Evolutionary conservation across 2,888 invertebrate species (phyloP).

Genomic region (Eupithecia subumbrata): DNA sequence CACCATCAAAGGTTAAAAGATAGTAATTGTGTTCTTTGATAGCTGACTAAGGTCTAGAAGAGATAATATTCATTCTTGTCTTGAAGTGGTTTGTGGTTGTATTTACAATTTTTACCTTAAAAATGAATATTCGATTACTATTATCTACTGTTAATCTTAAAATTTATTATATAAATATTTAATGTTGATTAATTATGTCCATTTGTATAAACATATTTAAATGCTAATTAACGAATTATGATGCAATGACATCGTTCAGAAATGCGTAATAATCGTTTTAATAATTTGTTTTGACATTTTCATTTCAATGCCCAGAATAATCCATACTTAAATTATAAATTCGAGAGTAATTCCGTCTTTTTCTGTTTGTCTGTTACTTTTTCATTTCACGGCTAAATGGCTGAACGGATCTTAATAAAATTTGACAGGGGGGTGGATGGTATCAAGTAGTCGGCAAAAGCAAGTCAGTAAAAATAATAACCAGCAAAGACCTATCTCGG

Average conservation of each 20-base stretch:
- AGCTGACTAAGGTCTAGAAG: too few species aligned
- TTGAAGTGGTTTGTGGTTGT: too few species aligned
- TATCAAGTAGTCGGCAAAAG: too few species aligned
- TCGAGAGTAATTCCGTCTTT: too few species aligned
- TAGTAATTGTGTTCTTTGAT: too few species aligned
- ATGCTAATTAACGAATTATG: slow-evolving; percentile 12
- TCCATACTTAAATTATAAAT: background rate
- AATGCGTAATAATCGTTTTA: background rate
- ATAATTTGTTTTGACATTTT: background rate
- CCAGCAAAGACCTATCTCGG: background rate
- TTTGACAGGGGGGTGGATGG: too few species aligned
- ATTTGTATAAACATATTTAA: slow-evolving; percentile 10
- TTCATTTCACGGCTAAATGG: too few species aligned
- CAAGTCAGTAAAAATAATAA: background rate
- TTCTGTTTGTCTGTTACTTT: too few species aligned
- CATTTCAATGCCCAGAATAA: background rate
- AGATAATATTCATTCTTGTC: too few species aligned
- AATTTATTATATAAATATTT: background rate
- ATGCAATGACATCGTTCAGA: background rate
- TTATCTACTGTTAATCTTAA: background rate
- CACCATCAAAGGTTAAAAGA: background rate
- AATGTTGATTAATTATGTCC: slow-evolving; percentile 2
- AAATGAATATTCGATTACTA: background rate
- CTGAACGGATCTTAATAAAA: too few species aligned
- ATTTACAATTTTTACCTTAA: background rate